Percentiles rank a stretch among this genome's conserved stretches.
phyloP scores from a whole-genome alignment of 2,113 vertebrate genomes.

The Forbesichthys papilliferus region DNA sequence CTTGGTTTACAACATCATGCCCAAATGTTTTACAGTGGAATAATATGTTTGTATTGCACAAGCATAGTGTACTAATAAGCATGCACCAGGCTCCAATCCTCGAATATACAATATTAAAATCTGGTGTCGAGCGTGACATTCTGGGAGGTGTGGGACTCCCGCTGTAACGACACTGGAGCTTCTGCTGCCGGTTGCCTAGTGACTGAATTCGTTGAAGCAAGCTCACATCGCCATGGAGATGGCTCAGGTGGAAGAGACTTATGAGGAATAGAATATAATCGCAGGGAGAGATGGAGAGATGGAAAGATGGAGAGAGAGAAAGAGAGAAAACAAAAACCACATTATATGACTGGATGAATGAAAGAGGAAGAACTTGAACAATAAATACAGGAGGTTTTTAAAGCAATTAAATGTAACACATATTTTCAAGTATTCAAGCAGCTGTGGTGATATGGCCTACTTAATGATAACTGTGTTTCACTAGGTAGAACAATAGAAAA shows the following conservation, averaged over 20 bases:
- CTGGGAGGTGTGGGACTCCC: conserved; percentile 28
- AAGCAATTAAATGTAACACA: too few relatives aligned
- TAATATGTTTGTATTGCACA: neutral
- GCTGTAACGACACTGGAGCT: conserved; percentile 59
- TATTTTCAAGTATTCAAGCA: too few relatives aligned
- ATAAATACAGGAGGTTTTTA: too few relatives aligned
- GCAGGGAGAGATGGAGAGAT: too few relatives aligned
- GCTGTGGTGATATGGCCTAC: too few relatives aligned
- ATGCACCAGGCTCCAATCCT: too few relatives aligned
- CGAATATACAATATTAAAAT: neutral
- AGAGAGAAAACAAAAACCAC: too few relatives aligned
- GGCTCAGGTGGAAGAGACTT: conserved; percentile 56
- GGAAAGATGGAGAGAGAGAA: too few relatives aligned
- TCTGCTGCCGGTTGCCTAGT: conserved; percentile 74
- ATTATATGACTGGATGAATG: too few relatives aligned
- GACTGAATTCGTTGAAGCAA: conserved; percentile 63
- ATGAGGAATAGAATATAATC: conserved; percentile 26
- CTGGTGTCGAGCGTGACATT: conserved; percentile 1
- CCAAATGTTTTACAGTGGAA: conserved; percentile 33
- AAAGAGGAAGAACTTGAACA: too few relatives aligned
- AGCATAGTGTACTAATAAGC: neutral
- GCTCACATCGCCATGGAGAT: conserved; percentile 72
- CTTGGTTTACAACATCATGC: conserved; percentile 23
- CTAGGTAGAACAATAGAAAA: too few relatives aligned
- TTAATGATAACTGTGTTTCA: too few relatives aligned